A percentile compares a stretch with the other conserved stretches of the same genome.
Conservation (phyloP, 2,797 vertebrate genomes). For the Hyperoplus immaculatus region DNA sequence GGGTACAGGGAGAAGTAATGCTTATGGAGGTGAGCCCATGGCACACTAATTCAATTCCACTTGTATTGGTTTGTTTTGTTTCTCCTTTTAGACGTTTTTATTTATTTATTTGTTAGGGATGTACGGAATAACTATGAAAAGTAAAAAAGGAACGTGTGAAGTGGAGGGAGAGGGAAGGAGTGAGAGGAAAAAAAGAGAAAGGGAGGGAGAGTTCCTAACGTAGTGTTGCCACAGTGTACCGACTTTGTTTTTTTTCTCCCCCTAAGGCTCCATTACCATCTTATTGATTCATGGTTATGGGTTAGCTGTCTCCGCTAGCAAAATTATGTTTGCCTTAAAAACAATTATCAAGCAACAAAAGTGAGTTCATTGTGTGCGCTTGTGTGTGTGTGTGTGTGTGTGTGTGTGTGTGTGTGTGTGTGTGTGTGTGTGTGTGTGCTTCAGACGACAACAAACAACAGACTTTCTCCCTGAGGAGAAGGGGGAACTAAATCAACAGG, state of each 20-base stretch:
- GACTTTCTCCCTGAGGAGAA: constrained; percentile 73
- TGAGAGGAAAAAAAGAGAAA: constrained; percentile 2
- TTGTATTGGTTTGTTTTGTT: constrained; percentile 70
- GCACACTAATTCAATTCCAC: constrained; percentile 63
- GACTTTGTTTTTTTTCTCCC: constrained; percentile 23
- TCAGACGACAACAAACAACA: constrained; percentile 74
- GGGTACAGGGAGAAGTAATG: constrained; percentile 46
- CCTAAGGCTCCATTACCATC: constrained; percentile 76
- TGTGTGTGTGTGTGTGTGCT: constrained; percentile 65
- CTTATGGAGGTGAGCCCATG: constrained; percentile 58
- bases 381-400: constrained; percentile 64
- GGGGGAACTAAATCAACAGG: constrained; percentile 70
- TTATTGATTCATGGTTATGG: constrained; percentile 81
- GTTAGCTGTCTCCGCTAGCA: constrained; percentile 73
- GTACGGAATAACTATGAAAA: constrained; percentile 47
- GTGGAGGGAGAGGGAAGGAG: constrained; percentile 6
- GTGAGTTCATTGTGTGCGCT: constrained; percentile 61
- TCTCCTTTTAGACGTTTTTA: constrained; percentile 55
- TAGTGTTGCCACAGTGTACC: constrained; percentile 34
- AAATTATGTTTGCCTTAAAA: constrained; percentile 77
- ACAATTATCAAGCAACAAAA: constrained; percentile 81
- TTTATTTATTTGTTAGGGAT: constrained; percentile 31
- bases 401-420: constrained; percentile 64
- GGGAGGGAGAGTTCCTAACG: constrained; percentile 29
- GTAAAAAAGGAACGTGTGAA: constrained; percentile 36